These are phyloP conservation scores for Alosa alosa DNA, from an alignment of 2,113 vertebrate genomes.

Conservation along the genomic window DNA sequence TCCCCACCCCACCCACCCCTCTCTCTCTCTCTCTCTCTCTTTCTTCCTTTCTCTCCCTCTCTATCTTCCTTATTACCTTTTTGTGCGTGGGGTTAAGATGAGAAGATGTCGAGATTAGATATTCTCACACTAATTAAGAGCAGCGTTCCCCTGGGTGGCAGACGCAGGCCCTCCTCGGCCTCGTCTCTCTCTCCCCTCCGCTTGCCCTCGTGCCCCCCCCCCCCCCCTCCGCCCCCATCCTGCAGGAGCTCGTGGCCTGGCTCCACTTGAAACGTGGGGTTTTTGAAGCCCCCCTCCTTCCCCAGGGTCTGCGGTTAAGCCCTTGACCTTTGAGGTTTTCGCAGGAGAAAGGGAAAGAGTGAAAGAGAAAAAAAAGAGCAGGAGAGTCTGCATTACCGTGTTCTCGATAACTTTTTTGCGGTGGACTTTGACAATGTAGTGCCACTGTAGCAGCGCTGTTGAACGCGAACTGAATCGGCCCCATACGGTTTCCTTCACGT, in stretches of 20 bases:
- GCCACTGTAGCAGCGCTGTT: neutral
- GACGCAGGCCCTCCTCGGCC: conserved; percentile 60
- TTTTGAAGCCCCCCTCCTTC: conserved; percentile 37
- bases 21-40: neutral
- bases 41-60: neutral
- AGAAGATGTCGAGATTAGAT: conserved; percentile 78
- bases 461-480: neutral
- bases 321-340: conserved; percentile 72
- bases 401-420: neutral
- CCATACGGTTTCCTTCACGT: neutral
- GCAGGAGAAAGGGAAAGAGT: conserved; percentile 48
- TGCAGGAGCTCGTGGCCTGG: neutral
- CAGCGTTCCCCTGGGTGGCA: conserved; percentile 68
- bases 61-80: conserved; percentile 73
- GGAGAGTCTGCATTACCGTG: neutral
- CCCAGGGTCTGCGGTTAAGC: conserved; percentile 58
- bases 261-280: conserved; percentile 41
- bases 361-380: conserved; percentile 36
- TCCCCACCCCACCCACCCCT: neutral
- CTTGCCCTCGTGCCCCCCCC: conserved; percentile 36
- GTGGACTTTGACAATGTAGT: neutral
- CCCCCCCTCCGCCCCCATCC: conserved; percentile 19
- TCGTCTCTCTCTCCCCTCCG: conserved; percentile 43
- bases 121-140: conserved; percentile 80
- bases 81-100: conserved; percentile 72